Base-by-base conservation (phyloP, 2,797 vertebrate species). In the Gymnodraco acuticeps region DNA sequence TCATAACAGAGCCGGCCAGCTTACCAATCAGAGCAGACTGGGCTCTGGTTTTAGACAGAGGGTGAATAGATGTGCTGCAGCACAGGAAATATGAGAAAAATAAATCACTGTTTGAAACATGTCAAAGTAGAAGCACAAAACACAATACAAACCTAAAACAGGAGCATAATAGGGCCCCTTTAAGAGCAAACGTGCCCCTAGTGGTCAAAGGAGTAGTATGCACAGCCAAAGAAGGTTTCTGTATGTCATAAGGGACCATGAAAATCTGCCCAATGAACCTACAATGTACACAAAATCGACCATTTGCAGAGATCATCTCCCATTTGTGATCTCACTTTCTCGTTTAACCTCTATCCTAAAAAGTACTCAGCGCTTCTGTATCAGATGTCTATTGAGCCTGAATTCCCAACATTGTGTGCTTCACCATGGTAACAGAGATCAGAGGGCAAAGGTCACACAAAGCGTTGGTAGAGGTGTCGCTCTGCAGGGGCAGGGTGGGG, bases 371-470 rank as follows among this genome's bases (percentile, higher is more conserved):
- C 9, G 70, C 50, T 43, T 61, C 51, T 62, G 43, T 60, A 82
- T 77, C 73, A 69, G 38, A 41, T 13, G 61, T 61, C 73, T 81
- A 54, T 50, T 64, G 78, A 56, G 60, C 33, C 33, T 51, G 74
- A 10, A 77, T 76, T 66, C 62, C 48, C 79, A 81, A 52, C 73
- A 76, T 69, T 70, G 80, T 75, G 75, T 17, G 77, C 75, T 82
- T 94, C 88, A 72, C 92, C 91, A 93, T 91, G 90, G 92, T 61
- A 92, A 94, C 92, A 42, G 81, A 85, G 90, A 90, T 87, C 89
- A 87, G 78, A 80, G 88, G 90, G 77, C 88, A 88, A 88, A 92
- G 93, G 93, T 93, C 88, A 84, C 3, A 73, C 62, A 62, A 76
- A 87, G 89, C 81, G 68, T 87, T 70, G 82, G 85, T 82, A 77